Evolutionary conservation across 2,797 vertebrate species (phyloP).

Genomic region (Crocodylus rhombifer): DNA sequence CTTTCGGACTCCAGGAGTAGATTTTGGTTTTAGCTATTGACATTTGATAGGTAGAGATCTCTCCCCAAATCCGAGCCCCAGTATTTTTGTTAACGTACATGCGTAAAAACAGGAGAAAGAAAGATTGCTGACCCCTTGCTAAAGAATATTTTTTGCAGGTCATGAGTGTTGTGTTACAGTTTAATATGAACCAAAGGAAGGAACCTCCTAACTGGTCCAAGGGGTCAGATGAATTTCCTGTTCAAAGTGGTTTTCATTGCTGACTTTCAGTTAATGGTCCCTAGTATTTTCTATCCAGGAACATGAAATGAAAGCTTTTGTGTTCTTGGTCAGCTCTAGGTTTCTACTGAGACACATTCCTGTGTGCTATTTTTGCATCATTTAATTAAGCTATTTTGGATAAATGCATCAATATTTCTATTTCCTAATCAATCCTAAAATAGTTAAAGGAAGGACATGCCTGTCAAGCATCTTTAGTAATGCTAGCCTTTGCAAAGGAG

Average conservation of each 20-base stretch:
- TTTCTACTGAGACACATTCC: constrained; percentile 6
- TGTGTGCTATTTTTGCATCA: constrained; percentile 48
- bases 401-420: constrained; percentile 65
- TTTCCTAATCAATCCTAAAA: constrained; percentile 72
- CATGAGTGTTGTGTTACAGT: background rate
- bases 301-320: constrained; percentile 10
- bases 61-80: background rate
- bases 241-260: background rate
- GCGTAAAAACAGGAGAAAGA: background rate
- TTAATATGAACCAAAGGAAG: background rate
- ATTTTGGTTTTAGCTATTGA: fast-evolving
- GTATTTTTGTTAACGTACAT: too few relatives aligned
- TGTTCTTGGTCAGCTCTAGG: constrained; percentile 38
- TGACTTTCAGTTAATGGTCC: constrained; percentile 9
- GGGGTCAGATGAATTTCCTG: background rate
- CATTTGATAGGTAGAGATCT: fast-evolving
- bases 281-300: background rate
- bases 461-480: constrained; percentile 17
- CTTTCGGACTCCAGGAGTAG: background rate
- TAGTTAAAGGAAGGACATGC: constrained; percentile 39
- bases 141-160: background rate
- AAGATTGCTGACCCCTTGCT: fast-evolving
- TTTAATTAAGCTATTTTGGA: constrained; percentile 69
- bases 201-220: background rate
- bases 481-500: constrained; percentile 27